Percentiles rank a stretch among this genome's conserved stretches.
Evolutionary conservation across 2,797 vertebrate genomes (phyloP).

Genomic region (Peromyscus aztecus): DNA sequence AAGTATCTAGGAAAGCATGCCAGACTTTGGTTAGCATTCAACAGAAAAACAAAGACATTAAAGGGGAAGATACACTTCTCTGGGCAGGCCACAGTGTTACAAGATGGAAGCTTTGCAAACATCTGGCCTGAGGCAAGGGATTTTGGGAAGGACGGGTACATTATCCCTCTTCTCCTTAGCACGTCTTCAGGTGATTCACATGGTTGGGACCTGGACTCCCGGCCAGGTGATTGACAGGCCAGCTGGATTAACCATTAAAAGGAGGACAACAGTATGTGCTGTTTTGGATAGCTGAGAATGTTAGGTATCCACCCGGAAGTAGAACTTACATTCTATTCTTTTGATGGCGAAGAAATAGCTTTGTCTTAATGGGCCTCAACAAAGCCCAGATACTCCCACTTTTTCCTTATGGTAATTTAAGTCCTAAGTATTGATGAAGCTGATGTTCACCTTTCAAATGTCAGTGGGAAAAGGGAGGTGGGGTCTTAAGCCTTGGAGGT

Average conservation of each 20-base stretch:
- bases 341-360: background rate
- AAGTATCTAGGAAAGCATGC: background rate
- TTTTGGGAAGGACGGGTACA: background rate
- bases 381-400: background rate
- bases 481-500: background rate
- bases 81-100: background rate
- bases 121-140: background rate
- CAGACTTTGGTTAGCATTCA: background rate
- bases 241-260: background rate
- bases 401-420: background rate
- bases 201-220: background rate
- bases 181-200: background rate
- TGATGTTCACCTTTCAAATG: background rate
- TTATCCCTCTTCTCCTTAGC: background rate
- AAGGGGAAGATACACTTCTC: background rate
- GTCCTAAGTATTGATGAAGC: background rate
- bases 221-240: background rate
- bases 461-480: no score
- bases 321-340: background rate
- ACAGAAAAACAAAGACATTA: background rate
- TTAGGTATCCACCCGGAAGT: background rate
- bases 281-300: background rate
- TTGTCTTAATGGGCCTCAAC: background rate
- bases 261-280: background rate
- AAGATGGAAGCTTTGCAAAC: background rate